Conservation (phyloP, 2,888 invertebrate species). For the Drosophila rellima region DNA sequence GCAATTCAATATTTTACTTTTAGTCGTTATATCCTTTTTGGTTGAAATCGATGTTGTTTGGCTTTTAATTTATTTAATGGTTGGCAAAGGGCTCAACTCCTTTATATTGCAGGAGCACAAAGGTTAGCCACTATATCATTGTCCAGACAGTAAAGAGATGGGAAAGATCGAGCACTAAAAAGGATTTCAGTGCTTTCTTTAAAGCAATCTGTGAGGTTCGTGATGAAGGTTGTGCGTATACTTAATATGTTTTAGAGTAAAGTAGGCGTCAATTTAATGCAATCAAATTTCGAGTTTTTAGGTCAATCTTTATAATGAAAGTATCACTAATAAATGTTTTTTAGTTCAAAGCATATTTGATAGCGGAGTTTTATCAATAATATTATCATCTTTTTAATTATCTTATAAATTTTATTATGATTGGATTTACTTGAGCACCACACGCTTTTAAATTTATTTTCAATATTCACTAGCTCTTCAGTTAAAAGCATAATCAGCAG, state of each 20-base stretch:
- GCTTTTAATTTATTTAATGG: slow-evolving; percentile 66
- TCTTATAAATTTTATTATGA: no score
- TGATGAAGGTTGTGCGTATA: slow-evolving; percentile 6
- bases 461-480: no score
- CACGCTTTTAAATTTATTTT: no score
- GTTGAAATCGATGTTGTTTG: slow-evolving; percentile 53
- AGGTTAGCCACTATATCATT: slow-evolving; percentile 58
- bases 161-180: background rate
- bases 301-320: no score
- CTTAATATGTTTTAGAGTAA: slow-evolving; percentile 1
- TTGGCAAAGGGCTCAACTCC: slow-evolving; percentile 39
- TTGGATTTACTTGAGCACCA: no score
- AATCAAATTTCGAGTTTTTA: background rate
- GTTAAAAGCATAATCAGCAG: background rate
- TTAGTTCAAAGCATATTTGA: no score
- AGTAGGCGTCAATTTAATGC: background rate
- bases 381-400: no score
- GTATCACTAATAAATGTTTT: no score
- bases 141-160: slow-evolving; percentile 38
- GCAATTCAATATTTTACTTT: slow-evolving; percentile 34
- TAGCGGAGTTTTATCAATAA: no score
- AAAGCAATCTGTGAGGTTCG: background rate
- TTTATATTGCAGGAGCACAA: slow-evolving; percentile 49
- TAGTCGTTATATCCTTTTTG: background rate
- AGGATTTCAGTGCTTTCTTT: background rate